These are phyloP conservation scores for Todus mexicanus DNA, from an alignment of 2,797 vertebrate species.

Conservation along the genomic window DNA sequence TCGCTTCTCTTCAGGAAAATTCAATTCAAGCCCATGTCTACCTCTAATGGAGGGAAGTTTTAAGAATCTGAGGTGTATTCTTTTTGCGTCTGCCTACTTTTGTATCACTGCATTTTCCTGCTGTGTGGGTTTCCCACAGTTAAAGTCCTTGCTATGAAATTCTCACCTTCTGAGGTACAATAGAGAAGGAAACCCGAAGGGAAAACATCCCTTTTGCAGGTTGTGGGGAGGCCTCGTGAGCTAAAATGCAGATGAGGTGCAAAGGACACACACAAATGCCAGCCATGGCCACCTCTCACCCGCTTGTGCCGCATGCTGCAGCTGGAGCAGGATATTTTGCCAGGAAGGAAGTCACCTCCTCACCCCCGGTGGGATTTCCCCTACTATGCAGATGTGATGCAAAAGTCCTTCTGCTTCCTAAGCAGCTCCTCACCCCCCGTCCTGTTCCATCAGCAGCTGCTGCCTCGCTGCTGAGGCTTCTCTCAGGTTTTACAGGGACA, in stretches of 20 bases:
- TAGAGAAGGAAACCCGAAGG: neutral
- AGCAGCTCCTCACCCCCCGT: neutral
- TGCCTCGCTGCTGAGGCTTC: neutral
- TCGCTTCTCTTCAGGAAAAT: neutral
- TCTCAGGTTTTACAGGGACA: neutral
- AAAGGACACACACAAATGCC: neutral
- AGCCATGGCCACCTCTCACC: neutral
- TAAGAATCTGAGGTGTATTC: neutral
- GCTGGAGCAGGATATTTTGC: neutral
- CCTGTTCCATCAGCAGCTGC: neutral
- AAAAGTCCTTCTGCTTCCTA: neutral
- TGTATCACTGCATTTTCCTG: neutral
- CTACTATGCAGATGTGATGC: neutral
- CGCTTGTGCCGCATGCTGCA: neutral
- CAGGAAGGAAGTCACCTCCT: conserved; percentile 6
- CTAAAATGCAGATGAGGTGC: neutral
- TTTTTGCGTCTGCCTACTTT: neutral
- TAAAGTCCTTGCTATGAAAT: neutral
- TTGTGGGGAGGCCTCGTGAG: neutral
- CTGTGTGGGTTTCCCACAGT: neutral
- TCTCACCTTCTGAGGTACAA: neutral
- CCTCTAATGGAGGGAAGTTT: neutral
- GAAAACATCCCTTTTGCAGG: neutral
- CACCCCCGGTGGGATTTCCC: neutral
- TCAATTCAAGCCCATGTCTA: neutral